Base-by-base conservation (phyloP, 2,113 vertebrate species). In the Tragelaphus buxtoni region DNA sequence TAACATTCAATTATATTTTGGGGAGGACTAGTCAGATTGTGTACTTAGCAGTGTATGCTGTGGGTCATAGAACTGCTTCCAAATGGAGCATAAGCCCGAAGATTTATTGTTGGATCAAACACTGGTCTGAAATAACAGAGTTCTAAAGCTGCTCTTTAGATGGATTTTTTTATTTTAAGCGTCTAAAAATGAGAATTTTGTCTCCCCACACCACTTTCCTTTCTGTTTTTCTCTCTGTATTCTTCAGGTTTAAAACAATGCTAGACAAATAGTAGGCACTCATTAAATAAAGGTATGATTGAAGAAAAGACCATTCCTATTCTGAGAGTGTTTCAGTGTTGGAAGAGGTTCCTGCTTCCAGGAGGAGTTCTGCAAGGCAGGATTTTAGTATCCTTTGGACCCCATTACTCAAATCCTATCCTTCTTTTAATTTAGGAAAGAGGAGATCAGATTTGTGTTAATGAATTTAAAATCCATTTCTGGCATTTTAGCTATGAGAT, bases 401-500 rank as follows among this genome's bases (percentile, higher is more conserved):
- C 1, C 10, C 16, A 17, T 42, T 69, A 39, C 47, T 88, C 20
- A 65, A 56, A 9, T 55, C 5, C 28, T 49, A 56, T 2, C 53
- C 5, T 90, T 74, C 5, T 90, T 80, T 91, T 89, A 87, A 65
- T n/a, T 65, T 30, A 84, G 51, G 47, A 82, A 58, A 47, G 39
- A 89, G 18, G 32, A 88, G 5, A 47, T 32, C 32, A 32, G 1
- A 9, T 81, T 42, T 79, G 2, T 91, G 18, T 81, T 61, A 58
- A 87, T 88, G 30, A 80, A 81, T 55, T 97, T 47, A 82, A 86
- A 92, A 77, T 81, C 10, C 7, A 80, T 1, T 9, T 83, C 32
- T 87, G 30, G n/a, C 24, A 92, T 79, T 79, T 90, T 72, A 89
- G 63, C 26, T 84, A 17, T 76, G 53, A 91, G 42, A 51, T 79